These are phyloP conservation scores for Chitala chitala DNA, from an alignment of 2,113 vertebrate genomes.

Conservation along the genomic window DNA sequence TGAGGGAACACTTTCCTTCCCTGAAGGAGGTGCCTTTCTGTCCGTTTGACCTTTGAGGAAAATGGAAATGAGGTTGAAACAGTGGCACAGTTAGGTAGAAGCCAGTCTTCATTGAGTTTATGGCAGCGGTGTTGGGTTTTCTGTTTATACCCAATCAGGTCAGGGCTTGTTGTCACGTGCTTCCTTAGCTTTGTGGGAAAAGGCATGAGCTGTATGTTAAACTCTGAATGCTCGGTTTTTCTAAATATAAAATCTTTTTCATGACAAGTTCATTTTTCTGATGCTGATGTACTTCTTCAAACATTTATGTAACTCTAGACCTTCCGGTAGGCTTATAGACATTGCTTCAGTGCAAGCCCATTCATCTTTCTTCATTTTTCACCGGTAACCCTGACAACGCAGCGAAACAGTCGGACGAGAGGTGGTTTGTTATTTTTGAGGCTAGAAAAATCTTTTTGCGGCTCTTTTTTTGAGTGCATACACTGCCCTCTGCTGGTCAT, in stretches of 20 bases:
- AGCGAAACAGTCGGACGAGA: not conserved
- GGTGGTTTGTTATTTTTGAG: not conserved
- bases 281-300: conserved; percentile 1
- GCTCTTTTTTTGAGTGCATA: conserved; percentile 13
- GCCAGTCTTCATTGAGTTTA: too few relatives aligned
- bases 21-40: too few relatives aligned
- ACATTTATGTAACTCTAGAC: conserved; percentile 12
- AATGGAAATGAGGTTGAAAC: too few relatives aligned
- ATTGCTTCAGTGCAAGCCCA: not conserved
- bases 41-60: too few relatives aligned
- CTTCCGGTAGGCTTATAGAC: not conserved
- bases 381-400: not conserved
- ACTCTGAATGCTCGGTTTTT: too few relatives aligned
- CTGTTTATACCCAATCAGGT: too few relatives aligned
- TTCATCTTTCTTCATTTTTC: not conserved
- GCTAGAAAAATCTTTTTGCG: not conserved
- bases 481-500: conserved; percentile 50
- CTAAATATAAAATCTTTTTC: too few relatives aligned
- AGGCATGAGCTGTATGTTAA: too few relatives aligned
- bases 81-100: too few relatives aligned
- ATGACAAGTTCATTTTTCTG: not conserved
- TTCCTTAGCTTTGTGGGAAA: too few relatives aligned
- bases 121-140: too few relatives aligned
- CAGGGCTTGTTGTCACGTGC: not conserved
- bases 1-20: too few relatives aligned